Percentiles rank a stretch among this genome's conserved stretches.
phyloP scores from a whole-genome alignment of 2,888 invertebrate genomes.

The Tridacna crocea region DNA sequence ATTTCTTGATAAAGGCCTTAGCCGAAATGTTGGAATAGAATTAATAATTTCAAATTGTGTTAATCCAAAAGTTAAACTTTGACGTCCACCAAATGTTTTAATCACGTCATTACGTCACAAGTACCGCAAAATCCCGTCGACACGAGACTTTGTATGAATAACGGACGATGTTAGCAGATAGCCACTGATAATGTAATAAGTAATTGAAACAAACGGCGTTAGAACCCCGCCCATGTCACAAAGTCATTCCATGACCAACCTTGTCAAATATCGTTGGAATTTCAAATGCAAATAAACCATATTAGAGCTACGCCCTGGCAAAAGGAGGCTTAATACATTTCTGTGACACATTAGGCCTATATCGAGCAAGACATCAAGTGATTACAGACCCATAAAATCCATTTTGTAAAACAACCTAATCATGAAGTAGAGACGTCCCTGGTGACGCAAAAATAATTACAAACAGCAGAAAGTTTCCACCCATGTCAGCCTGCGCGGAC shows the following conservation, averaged over 20 bases:
- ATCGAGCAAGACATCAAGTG: too few species aligned
- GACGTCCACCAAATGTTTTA: constrained; percentile 40
- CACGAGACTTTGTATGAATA: constrained; percentile 66
- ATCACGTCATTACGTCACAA: constrained; percentile 26
- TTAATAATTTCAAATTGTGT: too few species aligned
- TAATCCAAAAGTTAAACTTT: constrained; percentile 3
- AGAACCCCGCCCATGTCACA: constrained; percentile 13
- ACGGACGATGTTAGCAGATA: constrained; percentile 56
- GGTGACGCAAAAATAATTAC: too few species aligned
- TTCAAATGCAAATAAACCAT: constrained; percentile 52
- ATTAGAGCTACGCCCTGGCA: constrained; percentile 13
- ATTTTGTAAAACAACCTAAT: too few species aligned
- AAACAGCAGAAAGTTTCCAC: too few species aligned
- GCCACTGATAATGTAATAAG: constrained; percentile 50
- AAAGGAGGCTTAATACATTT: too few species aligned
- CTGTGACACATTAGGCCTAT: too few species aligned
- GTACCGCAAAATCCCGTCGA: constrained; percentile 51
- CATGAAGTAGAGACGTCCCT: too few species aligned
- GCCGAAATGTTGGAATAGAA: too few species aligned
- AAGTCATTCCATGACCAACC: constrained; percentile 28
- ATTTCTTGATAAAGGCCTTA: too few species aligned
- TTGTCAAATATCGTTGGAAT: constrained; percentile 31
- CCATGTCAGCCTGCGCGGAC: too few species aligned
- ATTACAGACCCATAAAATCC: too few species aligned
- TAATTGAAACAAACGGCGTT: constrained; percentile 21